Evolutionary conservation across 1,140 invertebrate species (phyloP), one percentile per base, ranked within the genome.

Genomic region (Paracyclopina nana): DNA sequence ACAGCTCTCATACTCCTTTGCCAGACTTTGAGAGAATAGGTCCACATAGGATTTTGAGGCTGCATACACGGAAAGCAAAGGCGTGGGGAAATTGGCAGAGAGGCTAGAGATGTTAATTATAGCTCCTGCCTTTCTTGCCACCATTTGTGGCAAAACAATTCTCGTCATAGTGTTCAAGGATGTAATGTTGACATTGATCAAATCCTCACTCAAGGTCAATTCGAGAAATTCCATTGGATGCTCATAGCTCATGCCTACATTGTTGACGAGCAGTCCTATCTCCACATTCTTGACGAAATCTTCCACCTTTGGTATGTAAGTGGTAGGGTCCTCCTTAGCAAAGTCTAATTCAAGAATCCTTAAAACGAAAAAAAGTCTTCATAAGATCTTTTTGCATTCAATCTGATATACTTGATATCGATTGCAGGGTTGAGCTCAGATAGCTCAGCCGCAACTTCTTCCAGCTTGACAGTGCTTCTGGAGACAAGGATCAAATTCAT

Each of bases 211-310:
- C 6, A 28, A 28, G 12, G 25, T 16, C 11, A 48, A n/a, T 14
- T 27, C 30, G 16, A 80, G 65, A 61, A 87, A 85, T 58, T 81
- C 79, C 60, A 86, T 81, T 14, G 91, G 90, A 63, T 83, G 75
- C 0, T 76, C 68, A 63, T 94, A 94, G 46, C 82, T 85, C 54
- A 86, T 76, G 3, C 91, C 92, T 0, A 94, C 90, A 68, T 96
- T 97, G 64, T 98, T 98, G 5, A 97, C 75, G 8, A 96, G 68
- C n/a, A 90, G 77, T 1, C 85, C 88, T 53, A 95, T 78, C 61
- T 95, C 85, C 1, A 96, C 66, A 1, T 75, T 79, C 22, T 62
- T 51, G 12, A 90, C 70, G 48, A 80, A 72, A 56, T 76, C 74
- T 22, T 74, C 9, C 11, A 48, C 25, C n/a, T 28, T 22, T 3